A percentile compares a stretch with the other conserved stretches of the same genome.
These are phyloP conservation scores for Gobio occitaniae DNA, from an alignment of 2,797 vertebrate genomes.

Conservation along the genomic window DNA sequence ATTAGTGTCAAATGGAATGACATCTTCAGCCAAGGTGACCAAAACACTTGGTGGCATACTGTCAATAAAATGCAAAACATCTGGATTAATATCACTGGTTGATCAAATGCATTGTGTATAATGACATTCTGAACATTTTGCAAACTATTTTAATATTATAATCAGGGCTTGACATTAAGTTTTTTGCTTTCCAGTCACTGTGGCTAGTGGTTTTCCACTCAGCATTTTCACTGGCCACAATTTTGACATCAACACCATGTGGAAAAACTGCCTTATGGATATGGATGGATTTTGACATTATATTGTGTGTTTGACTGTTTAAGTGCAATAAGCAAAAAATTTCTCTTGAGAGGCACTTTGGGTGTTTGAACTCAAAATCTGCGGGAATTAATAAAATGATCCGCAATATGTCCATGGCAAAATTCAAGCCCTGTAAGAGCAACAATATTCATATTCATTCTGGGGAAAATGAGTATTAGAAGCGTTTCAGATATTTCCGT, in stretches of 20 bases:
- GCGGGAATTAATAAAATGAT: no score
- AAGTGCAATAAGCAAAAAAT: no score
- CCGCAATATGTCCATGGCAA: no score
- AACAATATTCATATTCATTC: no score
- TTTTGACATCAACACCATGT: neutral
- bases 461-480: no score
- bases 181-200: neutral
- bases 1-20: conserved; percentile 62
- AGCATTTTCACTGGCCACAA: no score
- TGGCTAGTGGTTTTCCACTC: no score
- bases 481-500: no score
- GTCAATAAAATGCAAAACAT: conserved; percentile 42
- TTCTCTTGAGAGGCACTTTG: no score
- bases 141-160: neutral
- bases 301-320: no score
- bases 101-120: neutral
- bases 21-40: conserved; percentile 62
- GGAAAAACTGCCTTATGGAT: neutral
- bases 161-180: neutral
- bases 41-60: conserved; percentile 52
- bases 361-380: no score
- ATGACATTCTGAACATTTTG: neutral
- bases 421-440: no score
- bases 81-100: neutral
- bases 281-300: neutral